Base-by-base conservation (phyloP, 1,140 invertebrate genomes). In the Mycetomoellerius zeteki region DNA sequence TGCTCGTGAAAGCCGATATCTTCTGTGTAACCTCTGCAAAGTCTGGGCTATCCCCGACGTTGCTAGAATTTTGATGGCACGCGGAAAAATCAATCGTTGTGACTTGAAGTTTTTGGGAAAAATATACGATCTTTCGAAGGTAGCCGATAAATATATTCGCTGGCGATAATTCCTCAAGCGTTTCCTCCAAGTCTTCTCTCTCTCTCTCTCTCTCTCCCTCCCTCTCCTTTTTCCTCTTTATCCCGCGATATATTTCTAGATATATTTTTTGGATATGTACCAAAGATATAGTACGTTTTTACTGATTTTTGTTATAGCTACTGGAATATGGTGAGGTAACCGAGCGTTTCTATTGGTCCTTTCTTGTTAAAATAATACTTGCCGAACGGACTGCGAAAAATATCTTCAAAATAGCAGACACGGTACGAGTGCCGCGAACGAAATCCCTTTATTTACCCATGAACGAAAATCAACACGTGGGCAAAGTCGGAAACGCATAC, bases 1-100 rank as follows among this genome's bases (percentile, higher is more conserved):
- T 90, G 81, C 89, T 90, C 81, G 81, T 88, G 89, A 90, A 90
- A 90, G 71, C 89, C 86, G 89, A 90, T 90, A 90, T 90, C 89
- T 90, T 86, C 86, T 80, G 24, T 90, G 89, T 90, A 90, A 90
- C 89, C 81, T 90, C 64, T 87, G 81, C 71, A 88, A 90, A 86
- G 89, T 90, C 76, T 72, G 62, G 64, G 89, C 89, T 90, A 90
- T 88, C 88, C 37, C 86, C 86, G 37, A 43, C 76, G 89, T 86
- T 86, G 81, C 82, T 73, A 90, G 89, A 90, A 90, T 90, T 90
- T 88, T 90, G 89, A 90, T 90, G 88, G 65, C 72, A 82, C 80
- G 67, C 27, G 60, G 76, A 88, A 47, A 69, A 62, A 85, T 90
- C 89, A 89, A 90, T 89, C 89, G 89, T 33, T 73, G 80, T 24